Conservation (phyloP, 2,113 vertebrate genomes). For the Gobio gobio region DNA sequence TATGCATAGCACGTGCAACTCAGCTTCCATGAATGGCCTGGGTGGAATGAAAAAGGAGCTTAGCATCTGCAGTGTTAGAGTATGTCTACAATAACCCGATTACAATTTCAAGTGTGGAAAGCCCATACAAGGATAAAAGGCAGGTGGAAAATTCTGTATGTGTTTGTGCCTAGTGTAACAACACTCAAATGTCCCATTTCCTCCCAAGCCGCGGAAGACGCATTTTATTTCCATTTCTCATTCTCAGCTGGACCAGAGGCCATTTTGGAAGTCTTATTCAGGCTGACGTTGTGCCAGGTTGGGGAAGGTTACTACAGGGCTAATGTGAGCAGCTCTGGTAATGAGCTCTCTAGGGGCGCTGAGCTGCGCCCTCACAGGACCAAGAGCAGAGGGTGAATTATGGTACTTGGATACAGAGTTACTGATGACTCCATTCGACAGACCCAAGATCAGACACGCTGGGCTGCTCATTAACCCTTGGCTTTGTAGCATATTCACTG, state of each 20-base stretch:
- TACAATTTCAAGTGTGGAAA: slow-evolving; percentile 41
- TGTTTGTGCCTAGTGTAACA: slow-evolving; percentile 30
- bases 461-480: slow-evolving; percentile 46
- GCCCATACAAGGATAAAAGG: slow-evolving; percentile 5
- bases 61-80: slow-evolving; percentile 1
- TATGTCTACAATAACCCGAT: slow-evolving; percentile 51
- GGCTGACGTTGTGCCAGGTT: slow-evolving; percentile 65
- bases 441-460: slow-evolving; percentile 9
- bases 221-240: slow-evolving; percentile 51
- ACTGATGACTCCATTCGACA: slow-evolving; percentile 37
- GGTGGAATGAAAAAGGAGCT: not conserved
- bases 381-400: slow-evolving; percentile 60
- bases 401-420: slow-evolving; percentile 42
- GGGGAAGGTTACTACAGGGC: slow-evolving; percentile 77
- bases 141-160: slow-evolving; percentile 21
- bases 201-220: slow-evolving; percentile 49
- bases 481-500: slow-evolving; percentile 35
- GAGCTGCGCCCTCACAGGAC: slow-evolving; percentile 38
- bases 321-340: slow-evolving; percentile 78
- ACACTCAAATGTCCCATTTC: slow-evolving; percentile 42
- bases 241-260: slow-evolving; percentile 50
- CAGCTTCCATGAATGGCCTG: not conserved
- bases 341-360: slow-evolving; percentile 79
- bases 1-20: no score
- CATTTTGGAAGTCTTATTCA: slow-evolving; percentile 66